Conservation (phyloP, 2,797 vertebrate species). For the Tenualosa thibaudeaui region DNA sequence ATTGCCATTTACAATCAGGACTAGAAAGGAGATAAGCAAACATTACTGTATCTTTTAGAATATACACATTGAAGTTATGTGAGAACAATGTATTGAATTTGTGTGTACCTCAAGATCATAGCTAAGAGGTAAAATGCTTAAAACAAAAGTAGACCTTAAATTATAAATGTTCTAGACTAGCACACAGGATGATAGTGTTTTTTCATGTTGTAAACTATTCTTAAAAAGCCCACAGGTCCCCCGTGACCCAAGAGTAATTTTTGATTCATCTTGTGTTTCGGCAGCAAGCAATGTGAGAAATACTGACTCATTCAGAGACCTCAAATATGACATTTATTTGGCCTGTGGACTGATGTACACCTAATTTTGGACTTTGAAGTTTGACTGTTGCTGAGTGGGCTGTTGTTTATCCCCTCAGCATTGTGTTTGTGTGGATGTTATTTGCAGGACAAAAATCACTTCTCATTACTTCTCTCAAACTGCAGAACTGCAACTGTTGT, state of each 20-base stretch:
- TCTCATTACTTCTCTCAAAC: background rate
- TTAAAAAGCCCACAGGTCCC: background rate
- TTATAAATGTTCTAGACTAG: background rate
- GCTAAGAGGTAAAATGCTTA: background rate
- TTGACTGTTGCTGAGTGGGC: background rate
- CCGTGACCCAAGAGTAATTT: background rate
- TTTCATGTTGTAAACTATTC: background rate
- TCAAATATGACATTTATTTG: background rate
- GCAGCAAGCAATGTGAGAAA: background rate
- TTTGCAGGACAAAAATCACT: background rate
- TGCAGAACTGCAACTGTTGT: background rate
- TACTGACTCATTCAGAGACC: background rate
- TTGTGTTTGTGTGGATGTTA: background rate
- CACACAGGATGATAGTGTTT: background rate
- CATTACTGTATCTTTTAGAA: background rate
- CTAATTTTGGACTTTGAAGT: conserved; percentile 4
- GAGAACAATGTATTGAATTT: background rate
- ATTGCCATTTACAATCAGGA: too few relatives aligned
- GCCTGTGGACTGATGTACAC: background rate
- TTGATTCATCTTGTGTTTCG: background rate
- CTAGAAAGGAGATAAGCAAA: background rate
- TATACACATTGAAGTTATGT: background rate
- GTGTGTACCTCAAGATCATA: background rate
- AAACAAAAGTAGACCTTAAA: background rate
- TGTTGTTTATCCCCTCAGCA: background rate